Evolutionary conservation across 2,888 invertebrate species (phyloP), one percentile per base, ranked within the genome.

Genomic region (Agrochola lota): DNA sequence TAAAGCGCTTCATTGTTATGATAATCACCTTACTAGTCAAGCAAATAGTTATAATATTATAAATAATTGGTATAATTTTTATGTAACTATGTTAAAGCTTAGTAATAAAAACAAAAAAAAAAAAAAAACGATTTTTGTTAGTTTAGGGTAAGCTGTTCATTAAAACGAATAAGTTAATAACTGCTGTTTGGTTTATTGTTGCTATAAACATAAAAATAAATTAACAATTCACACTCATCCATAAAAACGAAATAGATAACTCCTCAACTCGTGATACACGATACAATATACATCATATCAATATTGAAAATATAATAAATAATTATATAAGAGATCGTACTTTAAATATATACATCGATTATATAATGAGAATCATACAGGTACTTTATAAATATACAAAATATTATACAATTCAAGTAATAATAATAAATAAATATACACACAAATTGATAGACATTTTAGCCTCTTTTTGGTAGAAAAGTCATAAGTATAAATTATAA

Each of bases 191-290:
- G 80, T 89, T 84, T 89, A 89, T 85, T 89, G 79, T 83, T 80
- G 74, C 79, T 81, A 84, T 77, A 85, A 86, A 88, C 85, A 86
- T 81, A 74, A 78, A 84, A 90, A 85, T 89, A 90, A 88, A 83
- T 87, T 88, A 81, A 77, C 35, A 67, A 74, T 89, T 88, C 87
- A 88, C 87, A 90, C 90, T 89, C 89, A 90, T 92, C 81, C 84
- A 85, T 68, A 68, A 17, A 90, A 43, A 70, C 49, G 46, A 89
- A 84, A 91, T 89, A 91, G 86, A 76, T 90, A 89, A 87, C 78
- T 71, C 20, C 83, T 83, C 78, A 79, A 82, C 76, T 92, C 92
- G 91, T 92, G 90, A 93, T 92, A 92, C 91, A 91, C 91, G 91
- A 92, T 91, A 92, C 91, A 85, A 83, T 81, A 85, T 26, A 89